These are phyloP conservation scores for Brachymystax lenok DNA, from an alignment of 2,797 vertebrate genomes.

Conservation along the genomic window DNA sequence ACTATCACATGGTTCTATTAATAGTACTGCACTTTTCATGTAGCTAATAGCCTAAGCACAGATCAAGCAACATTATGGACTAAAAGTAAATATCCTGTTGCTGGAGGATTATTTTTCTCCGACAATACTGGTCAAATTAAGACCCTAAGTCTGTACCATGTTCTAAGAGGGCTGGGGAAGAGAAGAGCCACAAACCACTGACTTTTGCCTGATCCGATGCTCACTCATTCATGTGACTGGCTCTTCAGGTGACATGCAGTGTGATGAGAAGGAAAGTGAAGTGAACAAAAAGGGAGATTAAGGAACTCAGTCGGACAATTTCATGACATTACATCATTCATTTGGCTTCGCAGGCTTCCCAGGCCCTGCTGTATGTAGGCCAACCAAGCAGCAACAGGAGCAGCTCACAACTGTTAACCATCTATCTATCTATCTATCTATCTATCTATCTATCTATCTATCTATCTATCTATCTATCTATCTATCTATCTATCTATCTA, in stretches of 20 bases:
- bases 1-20: no score
- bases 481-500: not conserved
- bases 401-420: not conserved
- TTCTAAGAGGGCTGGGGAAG: not conserved
- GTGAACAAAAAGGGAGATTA: slow-evolving; percentile 32
- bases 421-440: not conserved
- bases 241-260: not conserved
- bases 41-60: no score
- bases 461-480: not conserved
- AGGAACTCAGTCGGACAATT: slow-evolving; percentile 27
- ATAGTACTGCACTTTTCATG: no score
- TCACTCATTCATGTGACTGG: not conserved
- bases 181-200: not conserved
- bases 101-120: no score
- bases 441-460: not conserved
- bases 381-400: not conserved
- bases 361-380: slow-evolving; percentile 7
- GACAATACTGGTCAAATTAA: no score
- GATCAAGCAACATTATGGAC: no score
- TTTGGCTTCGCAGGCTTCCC: not conserved
- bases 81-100: no score
- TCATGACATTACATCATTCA: slow-evolving; percentile 44
- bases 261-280: slow-evolving; percentile 23
- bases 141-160: not conserved
- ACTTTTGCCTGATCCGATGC: not conserved